phyloP scores from a whole-genome alignment of 2,797 vertebrate species.

The Clamator glandarius region DNA sequence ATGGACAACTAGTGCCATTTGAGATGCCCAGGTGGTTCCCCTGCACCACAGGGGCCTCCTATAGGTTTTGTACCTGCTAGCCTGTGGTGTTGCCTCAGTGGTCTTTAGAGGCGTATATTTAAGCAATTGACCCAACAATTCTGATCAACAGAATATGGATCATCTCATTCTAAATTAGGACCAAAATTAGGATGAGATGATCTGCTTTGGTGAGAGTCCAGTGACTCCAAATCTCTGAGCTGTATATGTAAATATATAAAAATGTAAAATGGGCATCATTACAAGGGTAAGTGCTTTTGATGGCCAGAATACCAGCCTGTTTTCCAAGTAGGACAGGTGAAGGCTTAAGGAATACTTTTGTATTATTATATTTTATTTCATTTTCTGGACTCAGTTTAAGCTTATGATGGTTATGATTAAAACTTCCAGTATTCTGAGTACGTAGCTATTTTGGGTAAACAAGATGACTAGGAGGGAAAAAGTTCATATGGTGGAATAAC shows the following conservation, averaged over 20 bases:
- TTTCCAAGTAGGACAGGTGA: background rate
- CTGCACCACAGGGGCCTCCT: background rate
- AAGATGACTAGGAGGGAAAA: background rate
- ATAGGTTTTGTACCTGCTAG: background rate
- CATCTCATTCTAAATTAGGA: background rate
- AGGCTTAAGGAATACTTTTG: background rate
- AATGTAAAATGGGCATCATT: background rate
- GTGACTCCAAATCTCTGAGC: background rate
- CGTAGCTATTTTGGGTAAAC: background rate
- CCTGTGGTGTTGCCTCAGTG: background rate
- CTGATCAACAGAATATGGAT: background rate
- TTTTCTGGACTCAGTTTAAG: background rate
- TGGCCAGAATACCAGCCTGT: background rate
- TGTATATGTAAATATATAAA: background rate
- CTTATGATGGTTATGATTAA: background rate
- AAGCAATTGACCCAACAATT: background rate
- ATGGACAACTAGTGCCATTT: background rate
- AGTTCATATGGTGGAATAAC: background rate
- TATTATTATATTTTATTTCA: background rate
- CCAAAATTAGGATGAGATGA: background rate
- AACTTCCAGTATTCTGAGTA: background rate
- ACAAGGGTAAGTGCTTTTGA: background rate
- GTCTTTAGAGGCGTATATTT: background rate
- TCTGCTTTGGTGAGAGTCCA: background rate
- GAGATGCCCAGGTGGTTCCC: background rate